phyloP scores from a whole-genome alignment of 2,797 vertebrate genomes.

The Catharus ustulatus region DNA sequence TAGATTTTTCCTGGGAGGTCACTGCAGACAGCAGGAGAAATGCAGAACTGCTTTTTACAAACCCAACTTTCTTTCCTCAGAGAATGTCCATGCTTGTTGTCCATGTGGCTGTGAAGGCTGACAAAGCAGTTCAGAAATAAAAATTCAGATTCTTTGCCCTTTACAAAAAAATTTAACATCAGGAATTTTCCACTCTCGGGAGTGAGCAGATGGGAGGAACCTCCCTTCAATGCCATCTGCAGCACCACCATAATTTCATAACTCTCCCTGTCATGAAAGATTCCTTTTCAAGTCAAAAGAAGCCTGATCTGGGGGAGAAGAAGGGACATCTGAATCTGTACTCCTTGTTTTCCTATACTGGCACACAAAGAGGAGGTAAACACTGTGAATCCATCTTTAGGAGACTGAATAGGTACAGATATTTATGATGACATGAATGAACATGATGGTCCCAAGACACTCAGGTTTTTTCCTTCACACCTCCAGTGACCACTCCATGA shows the following conservation, averaged over 20 bases:
- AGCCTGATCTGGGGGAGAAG: not conserved
- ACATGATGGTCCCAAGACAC: not conserved
- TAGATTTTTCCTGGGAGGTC: not conserved
- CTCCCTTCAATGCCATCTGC: not conserved
- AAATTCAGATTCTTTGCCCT: not conserved
- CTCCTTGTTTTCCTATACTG: not conserved
- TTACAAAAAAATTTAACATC: not conserved
- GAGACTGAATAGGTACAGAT: not conserved
- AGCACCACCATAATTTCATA: not conserved
- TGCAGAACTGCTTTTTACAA: not conserved
- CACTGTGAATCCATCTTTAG: not conserved
- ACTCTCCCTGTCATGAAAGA: not conserved
- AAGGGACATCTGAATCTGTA: not conserved
- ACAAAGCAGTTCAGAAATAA: not conserved
- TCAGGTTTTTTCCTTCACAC: not conserved
- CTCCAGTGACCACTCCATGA: not conserved
- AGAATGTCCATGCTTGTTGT: not conserved
- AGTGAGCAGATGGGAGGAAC: constrained; percentile 33
- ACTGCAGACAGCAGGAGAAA: not conserved
- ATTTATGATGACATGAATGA: not conserved
- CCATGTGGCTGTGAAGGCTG: not conserved
- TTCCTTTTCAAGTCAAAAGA: not conserved
- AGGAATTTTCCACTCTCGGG: constrained; percentile 1
- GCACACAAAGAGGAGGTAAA: not conserved
- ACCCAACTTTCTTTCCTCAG: not conserved